A percentile compares a stretch with the other conserved stretches of the same genome.
Conservation (phyloP, 2,797 vertebrate genomes). For the Lacerta agilis region DNA sequence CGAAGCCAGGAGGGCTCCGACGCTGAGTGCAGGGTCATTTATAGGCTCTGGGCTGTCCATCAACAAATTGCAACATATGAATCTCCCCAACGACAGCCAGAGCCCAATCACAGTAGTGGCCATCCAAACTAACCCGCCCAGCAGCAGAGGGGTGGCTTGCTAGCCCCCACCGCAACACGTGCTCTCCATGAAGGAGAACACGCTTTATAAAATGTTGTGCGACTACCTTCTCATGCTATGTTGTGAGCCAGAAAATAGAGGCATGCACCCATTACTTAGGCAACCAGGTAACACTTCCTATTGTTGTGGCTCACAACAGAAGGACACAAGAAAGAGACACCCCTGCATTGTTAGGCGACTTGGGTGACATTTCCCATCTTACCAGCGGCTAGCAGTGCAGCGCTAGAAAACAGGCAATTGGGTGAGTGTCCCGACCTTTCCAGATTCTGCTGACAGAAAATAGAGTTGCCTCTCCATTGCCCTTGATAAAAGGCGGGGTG, state of each 20-base stretch:
- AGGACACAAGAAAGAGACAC: not conserved
- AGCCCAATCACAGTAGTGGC: too few relatives aligned
- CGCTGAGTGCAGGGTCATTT: too few relatives aligned
- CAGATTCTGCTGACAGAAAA: not conserved
- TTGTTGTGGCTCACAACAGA: not conserved
- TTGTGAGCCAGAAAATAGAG: not conserved
- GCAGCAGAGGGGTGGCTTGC: too few relatives aligned
- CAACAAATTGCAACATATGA: too few relatives aligned
- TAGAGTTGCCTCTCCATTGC: not conserved
- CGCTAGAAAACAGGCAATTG: too few relatives aligned
- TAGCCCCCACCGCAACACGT: too few relatives aligned
- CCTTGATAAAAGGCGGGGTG: not conserved
- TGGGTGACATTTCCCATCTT: not conserved
- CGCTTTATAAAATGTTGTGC: not conserved
- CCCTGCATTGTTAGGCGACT: not conserved
- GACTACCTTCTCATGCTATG: not conserved
- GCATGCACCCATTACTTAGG: not conserved
- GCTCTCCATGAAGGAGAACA: too few relatives aligned
- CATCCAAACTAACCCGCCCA: too few relatives aligned
- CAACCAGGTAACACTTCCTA: not conserved
- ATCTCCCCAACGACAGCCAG: too few relatives aligned
- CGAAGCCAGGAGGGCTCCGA: too few relatives aligned
- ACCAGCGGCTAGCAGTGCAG: not conserved
- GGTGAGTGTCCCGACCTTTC: not conserved
- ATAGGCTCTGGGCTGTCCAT: too few relatives aligned